Conservation (phyloP, 2,797 vertebrate genomes). For the Sebastes matsubarae region DNA sequence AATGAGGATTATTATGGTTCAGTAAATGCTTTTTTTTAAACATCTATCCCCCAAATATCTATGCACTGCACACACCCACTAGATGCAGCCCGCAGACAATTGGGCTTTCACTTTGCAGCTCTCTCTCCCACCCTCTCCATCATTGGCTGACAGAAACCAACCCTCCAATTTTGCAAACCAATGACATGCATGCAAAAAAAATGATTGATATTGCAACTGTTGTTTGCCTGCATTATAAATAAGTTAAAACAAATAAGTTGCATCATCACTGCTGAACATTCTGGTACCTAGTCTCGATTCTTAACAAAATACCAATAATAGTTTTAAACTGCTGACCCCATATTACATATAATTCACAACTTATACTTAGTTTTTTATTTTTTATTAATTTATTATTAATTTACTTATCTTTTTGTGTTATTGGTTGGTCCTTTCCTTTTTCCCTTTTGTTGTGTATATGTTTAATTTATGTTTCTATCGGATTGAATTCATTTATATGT, state of each 20-base stretch:
- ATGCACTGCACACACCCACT: slow-evolving; percentile 44
- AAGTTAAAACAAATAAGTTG: background rate
- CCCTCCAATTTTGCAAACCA: slow-evolving; percentile 39
- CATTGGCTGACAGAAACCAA: slow-evolving; percentile 57
- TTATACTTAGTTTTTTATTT: too few relatives aligned
- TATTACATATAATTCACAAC: too few relatives aligned
- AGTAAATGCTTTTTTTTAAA: background rate
- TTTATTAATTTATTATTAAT: too few relatives aligned
- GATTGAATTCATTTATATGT: too few relatives aligned
- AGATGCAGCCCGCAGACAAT: slow-evolving; percentile 34
- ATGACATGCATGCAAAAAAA: slow-evolving; percentile 10
- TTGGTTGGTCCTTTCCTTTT: background rate
- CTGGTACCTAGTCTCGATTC: background rate
- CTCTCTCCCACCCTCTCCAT: background rate
- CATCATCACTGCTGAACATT: background rate
- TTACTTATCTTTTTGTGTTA: too few relatives aligned
- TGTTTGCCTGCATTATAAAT: background rate
- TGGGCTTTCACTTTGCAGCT: slow-evolving; percentile 43
- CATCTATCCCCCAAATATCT: slow-evolving; percentile 57
- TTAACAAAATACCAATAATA: background rate
- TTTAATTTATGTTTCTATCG: background rate
- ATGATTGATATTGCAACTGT: slow-evolving; percentile 2
- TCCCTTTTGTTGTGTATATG: fast-evolving
- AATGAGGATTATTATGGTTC: too few relatives aligned
- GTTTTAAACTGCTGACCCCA: too few relatives aligned